Conservation (phyloP, 2,888 invertebrate genomes). For the Arrhopalites spinosus region DNA sequence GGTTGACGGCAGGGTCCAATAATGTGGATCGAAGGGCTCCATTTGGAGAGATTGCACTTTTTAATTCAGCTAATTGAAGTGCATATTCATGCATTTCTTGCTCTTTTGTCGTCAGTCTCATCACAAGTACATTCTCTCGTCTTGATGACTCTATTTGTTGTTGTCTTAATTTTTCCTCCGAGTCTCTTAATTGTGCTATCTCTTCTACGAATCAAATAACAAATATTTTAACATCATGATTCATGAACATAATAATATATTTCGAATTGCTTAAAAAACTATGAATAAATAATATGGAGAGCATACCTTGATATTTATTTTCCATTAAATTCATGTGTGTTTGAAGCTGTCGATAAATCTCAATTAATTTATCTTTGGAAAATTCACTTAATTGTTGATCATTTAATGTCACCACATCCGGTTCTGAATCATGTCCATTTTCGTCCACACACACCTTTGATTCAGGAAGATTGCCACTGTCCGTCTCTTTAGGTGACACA, state of each 20-base stretch:
- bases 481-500: too few species aligned
- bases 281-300: background rate
- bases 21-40: slow-evolving; percentile 77
- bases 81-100: slow-evolving; percentile 96
- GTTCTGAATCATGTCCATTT: background rate
- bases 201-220: slow-evolving; percentile 66
- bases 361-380: slow-evolving; percentile 26
- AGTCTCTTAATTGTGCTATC: slow-evolving; percentile 73
- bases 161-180: slow-evolving; percentile 77
- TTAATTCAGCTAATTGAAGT: slow-evolving; percentile 91
- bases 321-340: slow-evolving; percentile 22
- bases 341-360: slow-evolving; percentile 28
- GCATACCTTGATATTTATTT: slow-evolving; percentile 8
- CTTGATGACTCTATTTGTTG: slow-evolving; percentile 86
- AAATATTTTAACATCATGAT: too few species aligned
- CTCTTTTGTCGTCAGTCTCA: slow-evolving; percentile 91
- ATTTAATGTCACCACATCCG: too few species aligned
- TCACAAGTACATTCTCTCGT: slow-evolving; percentile 88
- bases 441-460: too few species aligned
- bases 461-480: too few species aligned
- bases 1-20: slow-evolving; percentile 93
- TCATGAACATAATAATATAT: background rate
- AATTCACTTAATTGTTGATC: slow-evolving; percentile 3
- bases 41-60: slow-evolving; percentile 84
- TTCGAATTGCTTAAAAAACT: background rate